Conservation (phyloP, 2,888 invertebrate species). For the Spisula solida region DNA sequence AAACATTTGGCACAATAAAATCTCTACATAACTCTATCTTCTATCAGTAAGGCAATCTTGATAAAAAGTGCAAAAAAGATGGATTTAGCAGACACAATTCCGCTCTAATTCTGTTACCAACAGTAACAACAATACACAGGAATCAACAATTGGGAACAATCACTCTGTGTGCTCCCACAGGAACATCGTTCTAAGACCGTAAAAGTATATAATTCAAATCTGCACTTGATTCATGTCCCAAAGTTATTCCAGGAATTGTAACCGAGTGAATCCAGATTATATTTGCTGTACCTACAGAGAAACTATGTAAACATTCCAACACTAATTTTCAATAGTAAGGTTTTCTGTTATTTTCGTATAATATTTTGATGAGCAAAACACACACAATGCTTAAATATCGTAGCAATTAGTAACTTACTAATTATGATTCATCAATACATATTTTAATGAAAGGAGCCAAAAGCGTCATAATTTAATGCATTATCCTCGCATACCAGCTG, state of each 20-base stretch:
- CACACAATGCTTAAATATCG: not conserved
- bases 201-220: not conserved
- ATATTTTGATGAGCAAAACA: not conserved
- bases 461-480: not conserved
- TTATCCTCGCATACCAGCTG: not conserved
- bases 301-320: slow-evolving; percentile 6
- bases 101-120: not conserved
- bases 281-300: not conserved
- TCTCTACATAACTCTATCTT: not conserved
- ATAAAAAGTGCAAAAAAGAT: not conserved
- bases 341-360: not conserved
- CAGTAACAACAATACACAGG: not conserved
- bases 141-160: not conserved
- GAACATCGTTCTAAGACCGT: not conserved
- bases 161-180: not conserved
- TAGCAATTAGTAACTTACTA: not conserved
- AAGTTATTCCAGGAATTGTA: slow-evolving; percentile 6
- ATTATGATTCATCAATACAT: not conserved
- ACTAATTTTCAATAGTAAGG: not conserved
- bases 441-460: not conserved
- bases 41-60: not conserved
- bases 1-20: slow-evolving; percentile 2
- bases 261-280: not conserved
- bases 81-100: not conserved
- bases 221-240: slow-evolving; percentile 19